Percentiles rank a stretch among this genome's conserved stretches.
Conservation (phyloP, 1,140 invertebrate genomes). For the Hermetia illucens region DNA sequence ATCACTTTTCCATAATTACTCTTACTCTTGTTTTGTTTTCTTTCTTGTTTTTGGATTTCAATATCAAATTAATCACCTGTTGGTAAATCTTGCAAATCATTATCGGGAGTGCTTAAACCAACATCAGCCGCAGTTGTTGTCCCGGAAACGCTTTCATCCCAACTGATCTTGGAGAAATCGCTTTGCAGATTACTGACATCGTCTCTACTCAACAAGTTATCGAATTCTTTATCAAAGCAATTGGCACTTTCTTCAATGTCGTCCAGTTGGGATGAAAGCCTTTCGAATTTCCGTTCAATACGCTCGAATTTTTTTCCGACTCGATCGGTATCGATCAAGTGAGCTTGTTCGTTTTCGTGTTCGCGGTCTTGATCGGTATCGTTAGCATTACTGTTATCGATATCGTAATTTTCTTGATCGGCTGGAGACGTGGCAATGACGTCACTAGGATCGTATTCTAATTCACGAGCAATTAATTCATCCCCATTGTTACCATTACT, state of each 20-base stretch:
- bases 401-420: background rate
- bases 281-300: constrained; percentile 41
- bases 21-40: background rate
- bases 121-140: constrained; percentile 27
- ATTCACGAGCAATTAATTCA: no score
- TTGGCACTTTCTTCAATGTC: constrained; percentile 17
- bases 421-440: no score
- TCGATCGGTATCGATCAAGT: constrained; percentile 14
- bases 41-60: background rate
- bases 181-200: constrained; percentile 26
- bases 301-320: constrained; percentile 29
- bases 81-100: constrained; percentile 26
- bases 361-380: background rate
- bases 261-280: constrained; percentile 33
- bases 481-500: background rate
- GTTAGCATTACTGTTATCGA: background rate
- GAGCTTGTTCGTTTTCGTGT: constrained; percentile 4
- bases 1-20: no score
- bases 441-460: no score
- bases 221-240: constrained; percentile 21
- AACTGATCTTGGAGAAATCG: constrained; percentile 30
- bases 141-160: constrained; percentile 28
- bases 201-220: constrained; percentile 20
- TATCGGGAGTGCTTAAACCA: constrained; percentile 27
- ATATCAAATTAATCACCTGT: constrained; percentile 16